phyloP scores from a whole-genome alignment of 1,140 invertebrate genomes.

The Micrasema longulum region DNA sequence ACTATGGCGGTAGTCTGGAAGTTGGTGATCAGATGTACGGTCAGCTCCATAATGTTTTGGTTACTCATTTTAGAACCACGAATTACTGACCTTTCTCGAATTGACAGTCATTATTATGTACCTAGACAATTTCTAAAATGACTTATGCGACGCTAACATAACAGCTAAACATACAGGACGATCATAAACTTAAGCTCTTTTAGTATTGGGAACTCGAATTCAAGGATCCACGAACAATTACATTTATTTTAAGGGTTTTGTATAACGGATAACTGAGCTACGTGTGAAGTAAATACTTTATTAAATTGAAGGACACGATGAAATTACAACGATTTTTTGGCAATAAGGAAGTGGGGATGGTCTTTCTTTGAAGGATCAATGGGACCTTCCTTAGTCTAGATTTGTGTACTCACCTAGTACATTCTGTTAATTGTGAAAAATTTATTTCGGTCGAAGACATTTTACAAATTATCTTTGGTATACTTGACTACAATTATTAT shows the following conservation, averaged over 20 bases:
- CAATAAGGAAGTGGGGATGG: conserved; percentile 34
- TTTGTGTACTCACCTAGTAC: conserved; percentile 11
- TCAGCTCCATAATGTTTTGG: conserved; percentile 8
- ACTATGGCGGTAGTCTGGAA: conserved; percentile 32
- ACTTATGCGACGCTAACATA: not conserved
- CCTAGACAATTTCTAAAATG: conserved; percentile 7
- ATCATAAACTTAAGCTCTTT: too few species aligned
- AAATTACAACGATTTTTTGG: conserved; percentile 48
- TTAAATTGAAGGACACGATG: conserved; percentile 35
- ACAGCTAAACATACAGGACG: too few species aligned
- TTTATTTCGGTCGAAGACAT: too few species aligned
- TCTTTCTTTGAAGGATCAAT: conserved; percentile 21
- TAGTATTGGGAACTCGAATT: too few species aligned
- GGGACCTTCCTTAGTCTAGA: conserved; percentile 24
- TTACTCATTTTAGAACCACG: conserved; percentile 27
- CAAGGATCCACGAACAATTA: conserved; percentile 27
- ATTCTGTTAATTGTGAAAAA: not conserved
- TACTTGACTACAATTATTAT: too few species aligned
- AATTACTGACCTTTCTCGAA: conserved; percentile 45
- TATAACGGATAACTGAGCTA: conserved; percentile 32
- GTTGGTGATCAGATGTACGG: conserved; percentile 1
- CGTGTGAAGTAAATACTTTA: conserved; percentile 42
- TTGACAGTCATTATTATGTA: conserved; percentile 43
- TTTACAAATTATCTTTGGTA: too few species aligned
- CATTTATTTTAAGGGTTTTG: conserved; percentile 42